Percentiles rank a stretch among this genome's conserved stretches.
phyloP scores from a whole-genome alignment of 1,140 invertebrate species.

The Rhagoletis pomonella region DNA sequence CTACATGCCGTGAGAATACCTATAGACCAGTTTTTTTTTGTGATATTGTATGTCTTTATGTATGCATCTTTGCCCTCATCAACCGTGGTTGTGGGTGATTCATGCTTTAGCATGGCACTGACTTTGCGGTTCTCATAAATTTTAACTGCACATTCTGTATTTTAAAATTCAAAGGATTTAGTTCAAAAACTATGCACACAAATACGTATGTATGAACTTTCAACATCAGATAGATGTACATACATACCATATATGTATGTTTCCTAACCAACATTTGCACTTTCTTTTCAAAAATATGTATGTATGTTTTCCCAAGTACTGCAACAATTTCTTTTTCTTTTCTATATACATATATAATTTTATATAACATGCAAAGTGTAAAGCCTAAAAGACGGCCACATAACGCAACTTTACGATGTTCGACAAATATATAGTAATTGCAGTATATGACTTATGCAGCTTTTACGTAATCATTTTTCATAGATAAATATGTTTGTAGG shows the following conservation, averaged over 20 bases:
- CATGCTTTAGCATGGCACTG: neutral
- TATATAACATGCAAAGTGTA: neutral
- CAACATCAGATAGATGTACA: neutral
- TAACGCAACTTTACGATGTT: conserved; percentile 1
- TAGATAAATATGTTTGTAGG: neutral
- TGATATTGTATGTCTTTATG: no score
- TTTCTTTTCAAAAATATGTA: neutral
- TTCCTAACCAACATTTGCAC: no score
- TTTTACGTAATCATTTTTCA: neutral
- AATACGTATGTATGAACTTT: neutral
- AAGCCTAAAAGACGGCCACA: neutral
- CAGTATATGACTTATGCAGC: neutral
- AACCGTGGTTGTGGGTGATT: neutral
- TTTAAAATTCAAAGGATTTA: no score
- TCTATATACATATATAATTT: neutral
- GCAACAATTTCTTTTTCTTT: neutral
- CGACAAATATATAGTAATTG: neutral
- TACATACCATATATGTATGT: neutral
- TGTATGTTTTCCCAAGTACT: neutral
- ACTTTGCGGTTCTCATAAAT: neutral
- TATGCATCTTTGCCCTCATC: neutral
- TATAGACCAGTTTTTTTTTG: neutral
- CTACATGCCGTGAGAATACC: neutral
- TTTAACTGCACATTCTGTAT: neutral
- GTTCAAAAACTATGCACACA: neutral